Conservation (phyloP, 2,888 invertebrate genomes). For the Nemapogon koenigi region DNA sequence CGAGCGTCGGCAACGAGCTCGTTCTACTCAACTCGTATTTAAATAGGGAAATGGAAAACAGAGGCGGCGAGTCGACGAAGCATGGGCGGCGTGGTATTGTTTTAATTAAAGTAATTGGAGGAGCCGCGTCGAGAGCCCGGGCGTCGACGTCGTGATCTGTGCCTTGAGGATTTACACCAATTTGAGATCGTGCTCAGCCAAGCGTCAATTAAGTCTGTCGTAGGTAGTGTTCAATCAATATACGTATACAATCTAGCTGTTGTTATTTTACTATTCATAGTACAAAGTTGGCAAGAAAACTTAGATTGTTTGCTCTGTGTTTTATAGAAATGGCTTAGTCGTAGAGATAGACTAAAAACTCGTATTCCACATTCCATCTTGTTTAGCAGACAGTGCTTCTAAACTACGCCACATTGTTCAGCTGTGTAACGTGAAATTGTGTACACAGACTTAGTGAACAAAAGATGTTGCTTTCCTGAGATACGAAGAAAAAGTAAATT, state of each 20-base stretch:
- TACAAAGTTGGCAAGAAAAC: no score
- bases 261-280: no score
- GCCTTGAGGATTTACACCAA: constrained; percentile 63
- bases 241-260: no score
- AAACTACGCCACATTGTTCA: no score
- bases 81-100: constrained; percentile 59
- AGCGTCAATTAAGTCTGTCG: constrained; percentile 42
- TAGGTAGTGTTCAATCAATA: constrained; percentile 2
- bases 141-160: constrained; percentile 51
- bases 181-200: constrained; percentile 50
- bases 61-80: constrained; percentile 58
- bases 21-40: constrained; percentile 48
- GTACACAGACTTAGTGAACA: constrained; percentile 1
- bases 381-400: background rate
- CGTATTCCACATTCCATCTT: background rate
- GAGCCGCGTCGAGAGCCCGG: constrained; percentile 54
- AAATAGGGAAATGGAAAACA: constrained; percentile 64
- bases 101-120: constrained; percentile 66
- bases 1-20: constrained; percentile 51
- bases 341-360: no score
- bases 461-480: background rate
- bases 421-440: no score
- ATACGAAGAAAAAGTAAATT: constrained; percentile 2
- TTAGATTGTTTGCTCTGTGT: no score
- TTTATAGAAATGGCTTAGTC: no score